Base-by-base conservation (phyloP, 2,888 invertebrate genomes). In the Sacculina carcini region DNA sequence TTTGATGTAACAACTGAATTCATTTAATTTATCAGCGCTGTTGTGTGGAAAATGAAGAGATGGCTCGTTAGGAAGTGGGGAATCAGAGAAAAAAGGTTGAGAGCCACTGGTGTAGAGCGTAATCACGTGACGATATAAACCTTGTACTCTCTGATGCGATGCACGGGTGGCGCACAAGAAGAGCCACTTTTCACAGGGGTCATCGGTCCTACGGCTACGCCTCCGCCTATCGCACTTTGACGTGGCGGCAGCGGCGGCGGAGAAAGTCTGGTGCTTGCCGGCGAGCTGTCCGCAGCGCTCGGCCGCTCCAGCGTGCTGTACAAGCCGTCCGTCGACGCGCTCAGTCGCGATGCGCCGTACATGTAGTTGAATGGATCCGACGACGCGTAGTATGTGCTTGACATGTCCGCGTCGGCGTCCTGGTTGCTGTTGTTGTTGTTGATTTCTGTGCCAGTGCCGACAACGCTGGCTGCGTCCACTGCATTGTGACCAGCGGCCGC, bases 281-380 rank as follows among this genome's bases (percentile, higher is more conserved):
- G 6, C 16, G 16, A 26, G 16, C 12, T 9, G 5, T n/a, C n/a
- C n/a, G 42, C 9, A 14, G 26, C 14, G 9, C 5, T 14, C 24
- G 24, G 24, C 21, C 9, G 2, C 28, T 26, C 28, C 44, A 44
- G 28, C 44, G 44, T n/a, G 16, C 29, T 29, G 28, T 44, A 44
- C 28, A 44, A 9, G 16, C 16, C 9, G 9, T 44, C 44, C 9
- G 44, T 10, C 16, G 1, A 14, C 3, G 23, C 39, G 2, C 28
- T 9, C n/a, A n/a, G n/a, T n/a, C 44, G 44, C 7, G 39, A 9
- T 23, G 39, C 21, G 26, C 73, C 73, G 61, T 78, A 77, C 64
- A 79, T 72, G 62, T 78, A 79, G 63, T 79, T 79, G 60, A 79
- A 78, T n/a, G 78, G 79, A 65, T 80, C 78, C 61, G 78, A 78